Conservation (phyloP, 92 coral and sea anemone genomes). For the Parazoanthus atlanticus region DNA sequence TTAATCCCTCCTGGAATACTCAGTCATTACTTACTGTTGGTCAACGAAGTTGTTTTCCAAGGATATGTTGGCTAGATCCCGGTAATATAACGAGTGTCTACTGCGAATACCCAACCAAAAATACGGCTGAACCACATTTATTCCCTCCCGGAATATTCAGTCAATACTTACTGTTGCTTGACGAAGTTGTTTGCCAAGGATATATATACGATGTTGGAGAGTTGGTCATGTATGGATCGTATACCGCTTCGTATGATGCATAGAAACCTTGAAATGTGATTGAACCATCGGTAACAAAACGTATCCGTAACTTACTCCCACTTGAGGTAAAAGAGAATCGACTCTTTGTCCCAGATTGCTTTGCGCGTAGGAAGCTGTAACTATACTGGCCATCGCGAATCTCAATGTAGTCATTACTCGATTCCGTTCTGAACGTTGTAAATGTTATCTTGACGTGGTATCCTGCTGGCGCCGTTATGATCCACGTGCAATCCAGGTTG, state of each 20-base stretch:
- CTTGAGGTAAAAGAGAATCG: neutral
- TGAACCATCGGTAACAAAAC: neutral
- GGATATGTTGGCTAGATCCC: neutral
- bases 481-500: neutral
- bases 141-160: too few relatives aligned
- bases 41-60: neutral
- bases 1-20: too few relatives aligned
- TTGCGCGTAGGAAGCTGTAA: neutral
- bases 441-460: neutral
- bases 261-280: neutral
- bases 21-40: too few relatives aligned
- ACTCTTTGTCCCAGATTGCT: neutral
- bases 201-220: too few relatives aligned
- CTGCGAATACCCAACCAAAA: too few relatives aligned
- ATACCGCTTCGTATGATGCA: neutral
- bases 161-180: neutral
- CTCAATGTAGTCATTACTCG: neutral
- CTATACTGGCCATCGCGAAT: neutral
- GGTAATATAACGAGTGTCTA: too few relatives aligned
- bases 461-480: neutral
- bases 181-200: too few relatives aligned
- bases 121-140: too few relatives aligned
- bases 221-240: neutral
- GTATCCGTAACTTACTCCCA: neutral
- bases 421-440: neutral